Evolutionary conservation across 2,113 vertebrate species (phyloP).

Genomic region (Peromyscus polionotus): DNA sequence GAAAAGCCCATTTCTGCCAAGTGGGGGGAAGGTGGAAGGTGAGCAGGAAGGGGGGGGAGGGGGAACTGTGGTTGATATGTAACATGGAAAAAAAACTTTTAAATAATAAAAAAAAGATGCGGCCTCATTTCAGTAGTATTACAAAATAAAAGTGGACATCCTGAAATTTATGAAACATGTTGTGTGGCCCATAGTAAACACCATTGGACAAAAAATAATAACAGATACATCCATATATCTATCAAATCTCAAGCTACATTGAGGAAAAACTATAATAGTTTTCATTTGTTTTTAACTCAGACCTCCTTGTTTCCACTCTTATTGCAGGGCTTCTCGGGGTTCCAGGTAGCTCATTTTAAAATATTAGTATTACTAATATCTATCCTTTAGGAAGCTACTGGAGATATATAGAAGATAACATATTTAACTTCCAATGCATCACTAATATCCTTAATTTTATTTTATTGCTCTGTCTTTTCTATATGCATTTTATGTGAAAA

Average conservation of each 20-base stretch:
- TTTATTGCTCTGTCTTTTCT: not conserved
- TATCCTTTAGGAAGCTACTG: not conserved
- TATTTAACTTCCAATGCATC: not conserved
- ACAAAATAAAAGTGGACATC: not conserved
- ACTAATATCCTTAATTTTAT: not conserved
- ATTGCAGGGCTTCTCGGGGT: not conserved
- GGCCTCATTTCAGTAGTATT: not conserved
- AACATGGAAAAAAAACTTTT: no score
- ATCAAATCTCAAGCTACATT: not conserved
- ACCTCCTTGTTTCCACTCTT: not conserved
- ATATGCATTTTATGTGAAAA: not conserved
- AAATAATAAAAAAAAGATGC: not conserved
- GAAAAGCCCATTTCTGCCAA: not conserved
- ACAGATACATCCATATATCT: not conserved
- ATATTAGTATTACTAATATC: not conserved
- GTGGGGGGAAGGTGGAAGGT: no score
- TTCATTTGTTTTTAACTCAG: not conserved
- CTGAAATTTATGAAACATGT: conserved; percentile 13
- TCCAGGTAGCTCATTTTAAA: not conserved
- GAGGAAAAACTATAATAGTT: not conserved
- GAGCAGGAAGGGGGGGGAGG: no score
- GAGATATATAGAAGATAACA: not conserved
- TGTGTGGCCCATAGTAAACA: not conserved
- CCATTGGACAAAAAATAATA: not conserved
- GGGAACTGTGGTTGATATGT: no score